Percentiles rank a stretch among this genome's conserved stretches.
These are phyloP conservation scores for Saccostrea glomerata DNA, from an alignment of 1,140 invertebrate species.

Conservation along the genomic window DNA sequence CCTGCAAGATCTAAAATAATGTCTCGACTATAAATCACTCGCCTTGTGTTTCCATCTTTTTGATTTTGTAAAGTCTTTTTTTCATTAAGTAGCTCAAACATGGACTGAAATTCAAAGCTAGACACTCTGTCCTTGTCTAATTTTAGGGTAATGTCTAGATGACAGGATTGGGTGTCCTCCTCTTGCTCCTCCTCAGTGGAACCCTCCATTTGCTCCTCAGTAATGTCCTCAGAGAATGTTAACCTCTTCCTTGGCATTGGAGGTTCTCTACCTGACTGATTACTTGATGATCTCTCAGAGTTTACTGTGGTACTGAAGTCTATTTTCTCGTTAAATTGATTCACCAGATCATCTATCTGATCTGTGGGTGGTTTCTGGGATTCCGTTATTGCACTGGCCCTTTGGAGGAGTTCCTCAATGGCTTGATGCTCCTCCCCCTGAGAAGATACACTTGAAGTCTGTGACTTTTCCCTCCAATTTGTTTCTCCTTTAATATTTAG, in stretches of 20 bases:
- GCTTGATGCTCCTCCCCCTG: neutral
- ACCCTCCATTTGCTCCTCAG: constrained; percentile 21
- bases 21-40: constrained; percentile 40
- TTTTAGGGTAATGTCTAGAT: constrained; percentile 46
- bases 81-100: constrained; percentile 58
- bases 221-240: neutral
- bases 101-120: constrained; percentile 45
- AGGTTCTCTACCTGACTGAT: neutral
- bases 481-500: neutral
- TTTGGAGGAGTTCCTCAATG: neutral
- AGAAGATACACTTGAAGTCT: neutral
- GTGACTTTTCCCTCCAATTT: neutral
- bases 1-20: constrained; percentile 50
- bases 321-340: neutral
- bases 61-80: constrained; percentile 45
- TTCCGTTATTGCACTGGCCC: neutral
- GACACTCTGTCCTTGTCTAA: constrained; percentile 54
- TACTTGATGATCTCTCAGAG: neutral
- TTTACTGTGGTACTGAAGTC: neutral
- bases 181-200: neutral
- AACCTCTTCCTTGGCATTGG: constrained; percentile 11
- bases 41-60: constrained; percentile 4
- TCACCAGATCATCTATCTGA: neutral
- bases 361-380: neutral
- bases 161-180: neutral